Conservation (phyloP, 2,113 vertebrate genomes). For the Nothoprocta pentlandii region DNA sequence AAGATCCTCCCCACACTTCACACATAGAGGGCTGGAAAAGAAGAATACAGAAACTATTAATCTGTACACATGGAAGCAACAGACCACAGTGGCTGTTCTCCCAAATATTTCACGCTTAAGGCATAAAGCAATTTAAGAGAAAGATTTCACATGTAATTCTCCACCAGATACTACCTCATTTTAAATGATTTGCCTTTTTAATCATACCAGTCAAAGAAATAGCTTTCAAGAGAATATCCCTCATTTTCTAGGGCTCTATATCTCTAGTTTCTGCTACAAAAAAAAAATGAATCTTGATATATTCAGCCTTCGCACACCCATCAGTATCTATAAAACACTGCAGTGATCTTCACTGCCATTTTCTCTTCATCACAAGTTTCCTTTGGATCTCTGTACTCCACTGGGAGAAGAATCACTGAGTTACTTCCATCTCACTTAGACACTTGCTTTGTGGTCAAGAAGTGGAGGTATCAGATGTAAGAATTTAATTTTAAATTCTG, state of each 20-base stretch:
- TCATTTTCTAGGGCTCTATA: not conserved
- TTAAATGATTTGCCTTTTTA: not conserved
- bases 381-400: not conserved
- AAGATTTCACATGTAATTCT: not conserved
- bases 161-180: not conserved
- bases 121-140: not conserved
- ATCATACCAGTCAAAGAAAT: not conserved
- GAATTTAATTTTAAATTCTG: not conserved
- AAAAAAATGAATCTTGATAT: not conserved
- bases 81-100: not conserved
- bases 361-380: not conserved
- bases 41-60: not conserved
- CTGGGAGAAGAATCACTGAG: not conserved
- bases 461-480: not conserved
- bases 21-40: not conserved
- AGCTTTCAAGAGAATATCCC: not conserved
- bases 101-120: not conserved
- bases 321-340: not conserved
- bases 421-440: not conserved
- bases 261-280: not conserved
- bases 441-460: no score
- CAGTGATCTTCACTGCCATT: not conserved
- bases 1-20: no score
- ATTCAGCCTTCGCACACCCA: not conserved
- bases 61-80: not conserved